Conservation (phyloP, 2,113 vertebrate species). For the Nothocercus nigrocapillus region DNA sequence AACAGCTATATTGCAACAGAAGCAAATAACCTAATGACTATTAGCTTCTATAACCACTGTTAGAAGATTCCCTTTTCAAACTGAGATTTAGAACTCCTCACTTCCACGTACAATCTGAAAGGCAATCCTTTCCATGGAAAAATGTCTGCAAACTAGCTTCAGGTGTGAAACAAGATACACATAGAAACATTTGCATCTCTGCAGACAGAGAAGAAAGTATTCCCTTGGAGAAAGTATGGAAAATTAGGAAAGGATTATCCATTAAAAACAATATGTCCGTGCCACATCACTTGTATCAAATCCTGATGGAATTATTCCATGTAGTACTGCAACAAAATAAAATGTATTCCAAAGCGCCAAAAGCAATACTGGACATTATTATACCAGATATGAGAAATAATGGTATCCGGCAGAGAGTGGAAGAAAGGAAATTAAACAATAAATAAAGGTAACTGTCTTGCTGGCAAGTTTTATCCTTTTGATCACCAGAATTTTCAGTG, state of each 20-base stretch:
- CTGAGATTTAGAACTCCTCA: not conserved
- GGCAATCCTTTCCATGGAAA: slow-evolving; percentile 24
- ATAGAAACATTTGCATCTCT: slow-evolving; percentile 27
- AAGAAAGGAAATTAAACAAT: slow-evolving; percentile 72
- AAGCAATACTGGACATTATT: slow-evolving; percentile 60
- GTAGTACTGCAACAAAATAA: slow-evolving; percentile 41
- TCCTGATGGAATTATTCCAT: slow-evolving; percentile 13
- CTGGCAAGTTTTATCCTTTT: slow-evolving; percentile 35
- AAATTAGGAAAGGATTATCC: slow-evolving; percentile 64
- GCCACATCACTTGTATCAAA: slow-evolving; percentile 37
- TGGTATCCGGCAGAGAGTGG: slow-evolving; percentile 6
- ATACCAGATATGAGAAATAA: slow-evolving; percentile 57
- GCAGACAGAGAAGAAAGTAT: slow-evolving; percentile 8
- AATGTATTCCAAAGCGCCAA: slow-evolving; percentile 45
- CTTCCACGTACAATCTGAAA: not conserved
- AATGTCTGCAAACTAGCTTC: slow-evolving; percentile 62
- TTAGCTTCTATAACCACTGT: not conserved
- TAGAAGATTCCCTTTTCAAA: not conserved
- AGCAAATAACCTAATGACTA: not conserved
- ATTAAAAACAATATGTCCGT: slow-evolving; percentile 18
- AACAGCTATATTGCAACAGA: not conserved
- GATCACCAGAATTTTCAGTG: slow-evolving; percentile 25
- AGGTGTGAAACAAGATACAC: slow-evolving; percentile 56
- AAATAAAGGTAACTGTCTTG: slow-evolving; percentile 38
- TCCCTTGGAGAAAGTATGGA: slow-evolving; percentile 13